These are phyloP conservation scores for Lophotriccus pileatus DNA, from an alignment of 2,797 vertebrate genomes.

Conservation along the genomic window DNA sequence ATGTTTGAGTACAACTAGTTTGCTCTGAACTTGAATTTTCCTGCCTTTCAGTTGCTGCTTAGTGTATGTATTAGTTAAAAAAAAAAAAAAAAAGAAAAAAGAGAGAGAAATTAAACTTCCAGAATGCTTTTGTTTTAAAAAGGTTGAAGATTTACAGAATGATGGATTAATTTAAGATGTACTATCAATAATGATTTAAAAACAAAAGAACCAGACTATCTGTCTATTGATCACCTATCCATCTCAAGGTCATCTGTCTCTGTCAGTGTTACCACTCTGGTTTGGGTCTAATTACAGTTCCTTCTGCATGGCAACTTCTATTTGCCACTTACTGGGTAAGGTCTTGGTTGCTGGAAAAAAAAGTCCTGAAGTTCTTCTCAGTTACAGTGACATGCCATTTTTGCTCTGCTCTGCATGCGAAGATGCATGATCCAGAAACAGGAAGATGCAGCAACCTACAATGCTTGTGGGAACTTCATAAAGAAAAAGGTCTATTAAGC, in stretches of 20 bases:
- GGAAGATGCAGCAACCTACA: not conserved
- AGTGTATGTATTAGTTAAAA: not conserved
- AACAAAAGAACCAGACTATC: conserved; percentile 33
- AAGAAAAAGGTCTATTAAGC: not conserved
- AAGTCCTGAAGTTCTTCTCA: not conserved
- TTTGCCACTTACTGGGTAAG: not conserved
- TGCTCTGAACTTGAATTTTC: conserved; percentile 68
- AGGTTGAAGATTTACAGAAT: conserved; percentile 43
- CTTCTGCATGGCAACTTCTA: not conserved
- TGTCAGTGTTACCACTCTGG: not conserved
- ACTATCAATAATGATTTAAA: conserved; percentile 53
- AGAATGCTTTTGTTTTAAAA: conserved; percentile 27
- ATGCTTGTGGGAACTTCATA: not conserved
- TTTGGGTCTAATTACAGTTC: conserved; percentile 35
- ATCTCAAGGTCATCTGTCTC: conserved; percentile 17
- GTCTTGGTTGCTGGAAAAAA: not conserved
- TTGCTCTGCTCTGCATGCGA: not conserved
- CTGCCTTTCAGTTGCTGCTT: conserved; percentile 49
- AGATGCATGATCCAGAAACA: not conserved
- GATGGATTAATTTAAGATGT: conserved; percentile 58
- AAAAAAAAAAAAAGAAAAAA: not conserved
- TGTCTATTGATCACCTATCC: conserved; percentile 27
- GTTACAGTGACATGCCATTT: not conserved
- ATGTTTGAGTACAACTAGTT: conserved; percentile 72
- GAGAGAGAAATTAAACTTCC: not conserved